Conservation (phyloP, 2,797 vertebrate genomes). For the Hyperoplus immaculatus region DNA sequence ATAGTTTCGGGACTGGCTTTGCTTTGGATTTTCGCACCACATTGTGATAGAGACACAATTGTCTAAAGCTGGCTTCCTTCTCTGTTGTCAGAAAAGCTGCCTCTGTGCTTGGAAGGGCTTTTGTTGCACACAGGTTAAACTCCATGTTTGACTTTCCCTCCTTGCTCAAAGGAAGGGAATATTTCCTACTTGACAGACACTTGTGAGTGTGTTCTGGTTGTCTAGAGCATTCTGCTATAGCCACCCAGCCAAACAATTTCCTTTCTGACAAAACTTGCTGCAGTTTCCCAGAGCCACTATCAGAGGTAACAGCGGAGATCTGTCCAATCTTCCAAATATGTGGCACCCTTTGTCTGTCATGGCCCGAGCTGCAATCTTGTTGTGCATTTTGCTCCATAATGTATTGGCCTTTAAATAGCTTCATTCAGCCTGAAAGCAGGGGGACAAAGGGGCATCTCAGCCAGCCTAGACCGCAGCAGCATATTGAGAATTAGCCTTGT, state of each 20-base stretch:
- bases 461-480: slow-evolving; percentile 37
- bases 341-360: slow-evolving; percentile 65
- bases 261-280: slow-evolving; percentile 32
- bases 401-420: slow-evolving; percentile 71
- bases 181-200: slow-evolving; percentile 49
- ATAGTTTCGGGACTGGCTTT: too few relatives aligned
- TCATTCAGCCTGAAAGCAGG: slow-evolving; percentile 55
- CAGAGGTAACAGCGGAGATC: slow-evolving; percentile 36
- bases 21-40: not conserved
- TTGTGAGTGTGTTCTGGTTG: slow-evolving; percentile 54
- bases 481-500: slow-evolving; percentile 56
- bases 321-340: slow-evolving; percentile 36
- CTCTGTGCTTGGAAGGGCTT: not conserved
- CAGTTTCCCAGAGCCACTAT: slow-evolving; percentile 24
- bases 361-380: slow-evolving; percentile 50
- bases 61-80: not conserved
- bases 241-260: slow-evolving; percentile 34
- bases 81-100: not conserved
- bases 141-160: slow-evolving; percentile 48
- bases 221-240: slow-evolving; percentile 25
- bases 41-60: not conserved
- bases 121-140: slow-evolving; percentile 33
- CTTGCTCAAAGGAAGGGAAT: slow-evolving; percentile 60
- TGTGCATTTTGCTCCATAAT: slow-evolving; percentile 58
- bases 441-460: slow-evolving; percentile 69